A percentile compares a stretch with the other conserved stretches of the same genome.
These are phyloP conservation scores for Monochamus saltuarius DNA, from an alignment of 1,140 invertebrate genomes.

Conservation along the genomic window DNA sequence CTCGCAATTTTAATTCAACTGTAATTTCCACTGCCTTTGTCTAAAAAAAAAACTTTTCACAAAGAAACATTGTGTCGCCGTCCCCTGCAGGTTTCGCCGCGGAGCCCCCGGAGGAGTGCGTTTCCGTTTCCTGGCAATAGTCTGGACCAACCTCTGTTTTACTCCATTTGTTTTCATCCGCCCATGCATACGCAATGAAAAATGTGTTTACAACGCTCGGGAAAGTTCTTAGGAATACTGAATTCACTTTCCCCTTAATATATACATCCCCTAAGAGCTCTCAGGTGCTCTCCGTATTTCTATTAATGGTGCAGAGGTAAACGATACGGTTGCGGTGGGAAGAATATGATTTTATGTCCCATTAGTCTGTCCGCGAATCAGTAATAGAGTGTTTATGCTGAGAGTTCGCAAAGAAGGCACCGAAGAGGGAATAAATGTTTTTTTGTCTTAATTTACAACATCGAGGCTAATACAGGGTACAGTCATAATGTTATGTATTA, in stretches of 20 bases:
- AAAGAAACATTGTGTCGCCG: slow-evolving; percentile 18
- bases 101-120: slow-evolving; percentile 12
- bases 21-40: neutral
- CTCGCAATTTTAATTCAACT: slow-evolving; percentile 10
- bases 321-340: too few relatives aligned
- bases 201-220: slow-evolving; percentile 21
- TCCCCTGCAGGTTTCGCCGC: slow-evolving; percentile 9
- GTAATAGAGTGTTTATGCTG: too few relatives aligned
- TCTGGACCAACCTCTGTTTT: slow-evolving; percentile 22
- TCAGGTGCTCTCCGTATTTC: too few relatives aligned
- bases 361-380: too few relatives aligned
- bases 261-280: too few relatives aligned
- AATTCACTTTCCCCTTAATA: slow-evolving; percentile 18
- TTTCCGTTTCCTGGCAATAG: slow-evolving; percentile 15
- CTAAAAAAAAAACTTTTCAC: slow-evolving; percentile 13
- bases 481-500: too few relatives aligned
- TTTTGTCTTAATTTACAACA: too few relatives aligned
- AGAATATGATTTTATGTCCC: too few relatives aligned
- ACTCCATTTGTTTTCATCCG: slow-evolving; percentile 20
- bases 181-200: slow-evolving; percentile 16
- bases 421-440: too few relatives aligned
- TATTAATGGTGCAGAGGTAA: too few relatives aligned
- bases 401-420: too few relatives aligned
- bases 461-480: too few relatives aligned
- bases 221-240: slow-evolving; percentile 18